Evolutionary conservation across 1,140 invertebrate genomes (phyloP).

Genomic region (Condylostylus longicornis): DNA sequence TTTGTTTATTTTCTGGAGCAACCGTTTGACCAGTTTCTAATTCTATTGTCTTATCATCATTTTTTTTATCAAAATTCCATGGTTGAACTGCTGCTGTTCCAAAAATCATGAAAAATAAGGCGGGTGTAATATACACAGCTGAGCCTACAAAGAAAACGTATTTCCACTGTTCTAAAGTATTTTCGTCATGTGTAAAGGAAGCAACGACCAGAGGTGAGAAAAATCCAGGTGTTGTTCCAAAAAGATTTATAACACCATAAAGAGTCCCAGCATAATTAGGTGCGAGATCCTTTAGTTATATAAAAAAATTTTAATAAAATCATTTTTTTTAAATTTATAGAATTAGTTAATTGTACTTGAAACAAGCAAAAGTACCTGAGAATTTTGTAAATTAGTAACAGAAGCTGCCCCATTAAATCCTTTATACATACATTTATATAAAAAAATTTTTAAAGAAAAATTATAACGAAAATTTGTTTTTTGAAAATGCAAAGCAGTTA

Average conservation of each 20-base stretch:
- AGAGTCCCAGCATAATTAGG: conserved; percentile 65
- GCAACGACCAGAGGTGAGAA: conserved; percentile 55
- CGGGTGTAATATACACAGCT: conserved; percentile 49
- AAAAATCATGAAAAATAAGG: conserved; percentile 49
- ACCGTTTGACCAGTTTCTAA: no score
- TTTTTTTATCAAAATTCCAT: no score
- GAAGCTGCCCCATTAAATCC: conserved; percentile 70
- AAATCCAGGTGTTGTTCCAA: conserved; percentile 57
- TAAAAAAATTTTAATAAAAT: no score
- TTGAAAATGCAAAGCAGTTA: no score
- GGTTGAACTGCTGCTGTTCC: conserved; percentile 47
- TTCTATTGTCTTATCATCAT: no score
- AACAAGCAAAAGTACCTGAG: no score
- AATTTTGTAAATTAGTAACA: conserved; percentile 67
- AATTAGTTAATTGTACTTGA: no score
- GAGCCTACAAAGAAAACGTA: conserved; percentile 60
- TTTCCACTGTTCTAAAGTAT: conserved; percentile 60
- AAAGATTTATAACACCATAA: conserved; percentile 57
- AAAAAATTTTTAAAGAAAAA: no score
- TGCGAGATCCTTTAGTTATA: conserved; percentile 25
- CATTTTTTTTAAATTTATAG: no score
- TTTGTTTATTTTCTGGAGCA: no score
- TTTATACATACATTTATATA: no score
- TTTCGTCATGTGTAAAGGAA: conserved; percentile 48
- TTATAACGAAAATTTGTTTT: no score